phyloP scores from a whole-genome alignment of 2,797 vertebrate genomes.

The Eupleurogrammus muticus region DNA sequence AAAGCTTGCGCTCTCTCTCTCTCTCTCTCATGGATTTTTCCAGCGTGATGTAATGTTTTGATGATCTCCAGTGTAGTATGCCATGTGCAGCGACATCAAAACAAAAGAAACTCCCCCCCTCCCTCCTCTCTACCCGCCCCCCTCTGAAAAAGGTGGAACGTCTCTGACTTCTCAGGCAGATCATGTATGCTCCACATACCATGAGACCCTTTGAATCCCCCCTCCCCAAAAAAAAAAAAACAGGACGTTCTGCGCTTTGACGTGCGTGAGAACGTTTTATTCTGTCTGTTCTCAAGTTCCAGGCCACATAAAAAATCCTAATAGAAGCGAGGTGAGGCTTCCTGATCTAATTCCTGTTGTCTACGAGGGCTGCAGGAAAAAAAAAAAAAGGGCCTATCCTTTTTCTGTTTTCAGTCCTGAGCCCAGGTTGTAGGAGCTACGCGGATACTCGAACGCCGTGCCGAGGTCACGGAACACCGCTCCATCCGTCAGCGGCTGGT shows the following conservation, averaged over 20 bases:
- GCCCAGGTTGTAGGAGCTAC: conserved; percentile 20
- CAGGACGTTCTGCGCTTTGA: conserved; percentile 51
- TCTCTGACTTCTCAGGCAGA: conserved; percentile 48
- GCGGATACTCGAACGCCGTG: conserved; percentile 25
- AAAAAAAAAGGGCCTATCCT: background rate
- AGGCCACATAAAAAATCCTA: conserved; percentile 22
- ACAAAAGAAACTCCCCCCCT: conserved; percentile 55
- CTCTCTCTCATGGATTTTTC: conserved; percentile 60
- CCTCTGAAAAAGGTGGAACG: conserved; percentile 43
- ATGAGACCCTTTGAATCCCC: conserved; percentile 44
- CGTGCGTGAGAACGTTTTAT: conserved; percentile 59
- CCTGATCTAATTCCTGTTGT: conserved; percentile 30
- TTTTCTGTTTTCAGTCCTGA: conserved; percentile 4
- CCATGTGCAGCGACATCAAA: conserved; percentile 52
- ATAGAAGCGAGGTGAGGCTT: conserved; percentile 24
- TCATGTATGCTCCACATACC: conserved; percentile 63
- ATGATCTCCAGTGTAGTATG: conserved; percentile 38
- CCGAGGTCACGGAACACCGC: conserved; percentile 65
- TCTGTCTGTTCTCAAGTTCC: conserved; percentile 65
- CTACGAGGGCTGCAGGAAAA: conserved; percentile 8
- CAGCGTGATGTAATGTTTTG: conserved; percentile 74
- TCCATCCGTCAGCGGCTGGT: conserved; percentile 66
- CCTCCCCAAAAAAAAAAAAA: too few relatives aligned
- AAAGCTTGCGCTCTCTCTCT: conserved; percentile 61
- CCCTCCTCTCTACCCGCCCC: conserved; percentile 26